A percentile compares a stretch with the other conserved stretches of the same genome.
Evolutionary conservation across 2,113 vertebrate species (phyloP).

Genomic region (Tricholaema leucomelas): DNA sequence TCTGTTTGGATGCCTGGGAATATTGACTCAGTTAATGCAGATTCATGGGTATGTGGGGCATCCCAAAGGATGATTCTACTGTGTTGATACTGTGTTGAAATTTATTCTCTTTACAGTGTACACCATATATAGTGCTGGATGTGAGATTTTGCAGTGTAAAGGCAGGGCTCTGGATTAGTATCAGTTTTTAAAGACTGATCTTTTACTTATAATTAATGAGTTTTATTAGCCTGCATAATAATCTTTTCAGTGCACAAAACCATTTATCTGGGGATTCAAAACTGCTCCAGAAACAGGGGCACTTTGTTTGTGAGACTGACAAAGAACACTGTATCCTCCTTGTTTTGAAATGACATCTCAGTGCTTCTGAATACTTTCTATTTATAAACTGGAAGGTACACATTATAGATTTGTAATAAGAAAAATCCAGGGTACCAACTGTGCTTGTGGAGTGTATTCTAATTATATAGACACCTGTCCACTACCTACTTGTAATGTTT

Average conservation of each 20-base stretch:
- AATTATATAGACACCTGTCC: slow-evolving; percentile 60
- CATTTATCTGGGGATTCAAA: background rate
- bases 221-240: background rate
- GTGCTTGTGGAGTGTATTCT: slow-evolving; percentile 30
- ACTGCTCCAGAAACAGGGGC: background rate
- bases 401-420: slow-evolving; percentile 6
- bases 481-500: slow-evolving; percentile 27
- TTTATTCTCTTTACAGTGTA: background rate
- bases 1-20: background rate
- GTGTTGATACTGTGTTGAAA: background rate
- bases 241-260: background rate
- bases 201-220: background rate
- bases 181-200: background rate
- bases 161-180: background rate
- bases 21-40: background rate
- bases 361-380: slow-evolving; percentile 12
- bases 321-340: slow-evolving; percentile 4
- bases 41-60: background rate
- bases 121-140: accelerated
- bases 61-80: background rate
- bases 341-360: slow-evolving; percentile 8
- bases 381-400: background rate
- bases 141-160: background rate
- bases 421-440: slow-evolving; percentile 50
- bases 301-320: slow-evolving; percentile 24